A percentile compares a stretch with the other conserved stretches of the same genome.
phyloP scores from a whole-genome alignment of 2,113 vertebrate species.

The Pao palembangensis region DNA sequence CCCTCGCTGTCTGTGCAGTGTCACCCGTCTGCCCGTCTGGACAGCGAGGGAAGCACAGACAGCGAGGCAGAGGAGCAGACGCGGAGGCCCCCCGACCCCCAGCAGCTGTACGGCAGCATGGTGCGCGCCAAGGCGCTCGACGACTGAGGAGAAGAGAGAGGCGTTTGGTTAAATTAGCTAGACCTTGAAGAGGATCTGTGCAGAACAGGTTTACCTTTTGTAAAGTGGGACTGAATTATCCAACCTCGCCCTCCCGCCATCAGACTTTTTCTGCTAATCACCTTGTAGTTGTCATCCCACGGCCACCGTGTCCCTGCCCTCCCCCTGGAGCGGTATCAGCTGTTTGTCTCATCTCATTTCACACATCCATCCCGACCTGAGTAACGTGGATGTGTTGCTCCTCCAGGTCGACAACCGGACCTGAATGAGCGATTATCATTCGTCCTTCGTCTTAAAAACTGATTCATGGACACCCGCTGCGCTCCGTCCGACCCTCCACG shows the following conservation, averaged over 20 bases:
- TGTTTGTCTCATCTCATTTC: too few species aligned
- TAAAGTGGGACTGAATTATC: conserved; percentile 22
- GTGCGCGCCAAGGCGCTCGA: conserved; percentile 69
- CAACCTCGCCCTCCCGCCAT: conserved; percentile 10
- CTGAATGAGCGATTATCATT: neutral
- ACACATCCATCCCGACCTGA: conserved; percentile 5
- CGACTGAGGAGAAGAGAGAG: conserved; percentile 52
- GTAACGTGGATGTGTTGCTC: neutral
- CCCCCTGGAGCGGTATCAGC: neutral
- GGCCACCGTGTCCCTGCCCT: conserved; percentile 5
- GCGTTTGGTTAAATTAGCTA: neutral
- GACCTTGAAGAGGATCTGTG: conserved; percentile 11
- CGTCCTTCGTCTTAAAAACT: too few species aligned
- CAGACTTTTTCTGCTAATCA: too few species aligned
- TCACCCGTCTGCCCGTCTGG: conserved; percentile 76
- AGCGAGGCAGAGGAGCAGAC: conserved; percentile 77
- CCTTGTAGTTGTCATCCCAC: too few species aligned
- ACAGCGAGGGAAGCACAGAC: conserved; percentile 89
- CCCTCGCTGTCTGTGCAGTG: conserved; percentile 72
- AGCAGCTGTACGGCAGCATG: conserved; percentile 72
- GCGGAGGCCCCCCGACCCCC: conserved; percentile 58
- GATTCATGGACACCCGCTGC: too few species aligned
- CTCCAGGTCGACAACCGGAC: conserved; percentile 11
- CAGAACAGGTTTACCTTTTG: conserved; percentile 16
- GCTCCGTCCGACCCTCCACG: too few species aligned